Evolutionary conservation across 2,797 vertebrate genomes (phyloP).

Genomic region (Prionace glauca): DNA sequence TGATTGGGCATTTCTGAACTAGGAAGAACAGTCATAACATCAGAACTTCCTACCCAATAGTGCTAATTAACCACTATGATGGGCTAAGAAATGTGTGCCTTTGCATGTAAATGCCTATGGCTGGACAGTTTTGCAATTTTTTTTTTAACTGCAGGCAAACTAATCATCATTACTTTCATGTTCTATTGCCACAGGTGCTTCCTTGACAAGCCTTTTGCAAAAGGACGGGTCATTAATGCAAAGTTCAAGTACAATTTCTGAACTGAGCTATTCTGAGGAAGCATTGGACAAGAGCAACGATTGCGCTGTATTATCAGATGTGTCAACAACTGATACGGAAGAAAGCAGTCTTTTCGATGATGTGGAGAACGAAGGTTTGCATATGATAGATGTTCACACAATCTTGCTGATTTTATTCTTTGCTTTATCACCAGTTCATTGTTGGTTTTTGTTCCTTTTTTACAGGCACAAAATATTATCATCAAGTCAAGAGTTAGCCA

Average conservation of each 20-base stretch:
- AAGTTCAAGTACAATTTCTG: constrained; percentile 49
- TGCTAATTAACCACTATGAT: not conserved
- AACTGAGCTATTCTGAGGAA: constrained; percentile 62
- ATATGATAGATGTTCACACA: not conserved
- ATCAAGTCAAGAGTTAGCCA: not conserved
- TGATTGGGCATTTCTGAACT: not conserved
- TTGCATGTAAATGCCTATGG: not conserved
- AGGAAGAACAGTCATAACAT: not conserved
- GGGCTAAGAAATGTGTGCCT: not conserved
- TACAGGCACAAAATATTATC: not conserved
- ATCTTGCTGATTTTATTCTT: not conserved
- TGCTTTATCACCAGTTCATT: not conserved
- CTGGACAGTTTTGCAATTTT: not conserved
- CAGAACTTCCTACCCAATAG: not conserved
- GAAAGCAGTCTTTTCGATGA: constrained; percentile 70
- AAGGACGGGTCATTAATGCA: constrained; percentile 51
- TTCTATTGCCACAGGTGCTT: constrained; percentile 64
- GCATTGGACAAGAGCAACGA: constrained; percentile 72
- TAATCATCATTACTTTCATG: not conserved
- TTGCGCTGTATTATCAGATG: constrained; percentile 63
- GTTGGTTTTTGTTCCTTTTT: not conserved
- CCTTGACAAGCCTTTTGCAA: constrained; percentile 70
- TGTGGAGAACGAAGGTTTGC: constrained; percentile 78
- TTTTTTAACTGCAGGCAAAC: not conserved
- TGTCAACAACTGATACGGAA: constrained; percentile 47